A percentile compares a stretch with the other conserved stretches of the same genome.
Conservation (phyloP, 2,113 vertebrate genomes). For the Pterocles burchelli region DNA sequence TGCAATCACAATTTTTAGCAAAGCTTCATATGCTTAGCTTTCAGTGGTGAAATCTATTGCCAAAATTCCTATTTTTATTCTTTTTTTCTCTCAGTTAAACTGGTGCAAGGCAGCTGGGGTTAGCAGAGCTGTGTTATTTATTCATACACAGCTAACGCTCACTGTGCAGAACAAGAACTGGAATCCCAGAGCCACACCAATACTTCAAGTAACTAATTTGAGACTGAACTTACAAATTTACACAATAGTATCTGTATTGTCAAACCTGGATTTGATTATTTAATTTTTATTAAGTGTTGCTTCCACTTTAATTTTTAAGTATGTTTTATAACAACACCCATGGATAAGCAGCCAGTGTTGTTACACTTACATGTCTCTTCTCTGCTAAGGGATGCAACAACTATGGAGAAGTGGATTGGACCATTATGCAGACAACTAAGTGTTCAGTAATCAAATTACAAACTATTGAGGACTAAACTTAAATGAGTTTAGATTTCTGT, state of each 20-base stretch:
- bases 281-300: not conserved
- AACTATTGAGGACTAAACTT: too few species aligned
- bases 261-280: not conserved
- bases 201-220: not conserved
- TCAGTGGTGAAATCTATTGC: not conserved
- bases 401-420: not conserved
- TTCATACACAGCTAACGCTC: not conserved
- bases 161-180: not conserved
- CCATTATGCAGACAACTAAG: not conserved
- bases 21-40: not conserved
- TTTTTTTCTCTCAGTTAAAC: not conserved
- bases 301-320: not conserved
- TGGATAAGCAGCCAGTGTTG: rapidly evolving
- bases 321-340: not conserved
- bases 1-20: not conserved
- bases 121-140: not conserved
- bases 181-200: not conserved
- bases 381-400: not conserved
- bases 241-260: not conserved
- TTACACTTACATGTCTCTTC: not conserved
- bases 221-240: not conserved
- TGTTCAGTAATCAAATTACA: not conserved
- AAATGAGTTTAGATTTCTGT: not conserved
- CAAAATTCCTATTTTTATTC: not conserved
- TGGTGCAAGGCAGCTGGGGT: not conserved